Evolutionary conservation across 2,888 invertebrate species (phyloP).

Genomic region (Dione juno): DNA sequence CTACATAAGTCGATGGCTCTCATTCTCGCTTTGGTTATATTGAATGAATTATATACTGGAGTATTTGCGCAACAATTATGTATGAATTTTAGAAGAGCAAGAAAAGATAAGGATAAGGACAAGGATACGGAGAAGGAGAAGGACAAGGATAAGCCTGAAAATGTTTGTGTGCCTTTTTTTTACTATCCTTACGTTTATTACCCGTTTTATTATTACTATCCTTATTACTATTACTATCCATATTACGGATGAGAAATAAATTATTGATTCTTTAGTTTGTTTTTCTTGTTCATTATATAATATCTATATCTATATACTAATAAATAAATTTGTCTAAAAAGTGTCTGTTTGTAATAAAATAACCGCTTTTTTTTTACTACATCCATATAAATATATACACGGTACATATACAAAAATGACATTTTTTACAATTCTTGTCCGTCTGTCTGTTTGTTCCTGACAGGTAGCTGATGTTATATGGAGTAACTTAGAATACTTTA

Average conservation of each 20-base stretch:
- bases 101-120: background rate
- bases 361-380: no score
- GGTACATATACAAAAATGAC: no score
- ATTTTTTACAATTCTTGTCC: no score
- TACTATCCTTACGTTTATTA: slow-evolving; percentile 45
- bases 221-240: slow-evolving; percentile 48
- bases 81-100: background rate
- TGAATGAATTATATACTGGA: background rate
- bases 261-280: background rate
- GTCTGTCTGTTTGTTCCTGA: no score
- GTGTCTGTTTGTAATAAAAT: no score
- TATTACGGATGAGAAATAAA: slow-evolving; percentile 17
- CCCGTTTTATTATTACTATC: slow-evolving; percentile 46
- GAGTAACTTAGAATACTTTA: no score
- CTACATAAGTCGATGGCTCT: background rate
- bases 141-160: background rate
- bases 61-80: slow-evolving; percentile 2
- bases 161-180: slow-evolving; percentile 18
- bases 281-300: background rate
- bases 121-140: no score
- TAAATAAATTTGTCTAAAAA: no score
- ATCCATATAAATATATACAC: no score
- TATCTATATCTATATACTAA: no score
- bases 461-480: no score
- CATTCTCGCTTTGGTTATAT: slow-evolving; percentile 2